These are phyloP conservation scores for Acrocephalus arundinaceus DNA, from an alignment of 2,113 vertebrate species.

Conservation along the genomic window DNA sequence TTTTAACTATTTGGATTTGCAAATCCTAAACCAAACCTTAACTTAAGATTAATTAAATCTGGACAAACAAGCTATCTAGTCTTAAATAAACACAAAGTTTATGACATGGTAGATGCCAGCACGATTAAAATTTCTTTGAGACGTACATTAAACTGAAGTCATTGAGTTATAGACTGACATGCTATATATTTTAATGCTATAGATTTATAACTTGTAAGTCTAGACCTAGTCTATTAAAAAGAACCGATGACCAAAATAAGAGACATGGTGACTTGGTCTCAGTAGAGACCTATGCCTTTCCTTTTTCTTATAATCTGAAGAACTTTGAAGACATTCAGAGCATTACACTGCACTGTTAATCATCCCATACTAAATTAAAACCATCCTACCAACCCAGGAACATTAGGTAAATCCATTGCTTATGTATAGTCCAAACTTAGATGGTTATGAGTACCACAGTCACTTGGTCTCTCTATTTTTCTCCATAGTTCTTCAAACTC, in stretches of 20 bases:
- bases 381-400: not conserved
- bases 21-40: not conserved
- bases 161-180: not conserved
- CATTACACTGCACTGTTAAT: not conserved
- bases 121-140: not conserved
- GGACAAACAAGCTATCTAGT: not conserved
- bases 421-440: not conserved
- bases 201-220: not conserved
- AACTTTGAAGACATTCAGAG: not conserved
- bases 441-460: not conserved
- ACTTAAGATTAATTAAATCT: not conserved
- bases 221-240: not conserved
- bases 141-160: not conserved
- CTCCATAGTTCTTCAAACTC: not conserved
- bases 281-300: not conserved
- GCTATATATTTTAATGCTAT: not conserved
- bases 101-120: not conserved
- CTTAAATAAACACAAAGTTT: not conserved
- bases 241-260: not conserved
- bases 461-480: not conserved
- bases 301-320: not conserved
- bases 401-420: not conserved
- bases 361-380: not conserved
- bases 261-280: not conserved
- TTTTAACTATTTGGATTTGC: not conserved